Evolutionary conservation across 1,140 invertebrate species (phyloP).

Genomic region (Hydropsyche tenuis): DNA sequence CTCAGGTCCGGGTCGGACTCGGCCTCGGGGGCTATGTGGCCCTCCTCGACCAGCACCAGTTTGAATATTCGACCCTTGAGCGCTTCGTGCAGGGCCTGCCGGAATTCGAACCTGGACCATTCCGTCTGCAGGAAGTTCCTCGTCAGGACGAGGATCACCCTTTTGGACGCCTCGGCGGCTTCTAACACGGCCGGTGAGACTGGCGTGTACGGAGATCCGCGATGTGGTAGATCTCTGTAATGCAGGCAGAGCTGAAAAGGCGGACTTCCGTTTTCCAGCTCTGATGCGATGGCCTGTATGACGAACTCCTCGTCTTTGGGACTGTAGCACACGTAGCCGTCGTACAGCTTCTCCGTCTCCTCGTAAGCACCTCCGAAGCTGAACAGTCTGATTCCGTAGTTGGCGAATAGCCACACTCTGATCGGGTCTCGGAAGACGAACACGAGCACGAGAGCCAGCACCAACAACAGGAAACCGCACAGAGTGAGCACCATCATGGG

Average conservation of each 20-base stretch:
- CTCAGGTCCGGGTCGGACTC: conserved; percentile 86
- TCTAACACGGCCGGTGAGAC: conserved; percentile 81
- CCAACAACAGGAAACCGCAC: conserved; percentile 73
- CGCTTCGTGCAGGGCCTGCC: conserved; percentile 84
- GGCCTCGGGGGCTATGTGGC: conserved; percentile 76
- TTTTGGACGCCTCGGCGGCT: conserved; percentile 82
- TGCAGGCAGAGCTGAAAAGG: conserved; percentile 86
- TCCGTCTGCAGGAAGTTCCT: conserved; percentile 86
- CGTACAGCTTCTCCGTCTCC: conserved; percentile 86
- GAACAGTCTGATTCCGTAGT: conserved; percentile 83
- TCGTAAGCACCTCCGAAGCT: conserved; percentile 68
- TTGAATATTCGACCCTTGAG: conserved; percentile 83
- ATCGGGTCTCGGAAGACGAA: conserved; percentile 85
- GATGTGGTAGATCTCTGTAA: conserved; percentile 79
- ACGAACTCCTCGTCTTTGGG: conserved; percentile 92
- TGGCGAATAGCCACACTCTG: conserved; percentile 85
- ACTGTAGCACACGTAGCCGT: conserved; percentile 92
- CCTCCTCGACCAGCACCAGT: conserved; percentile 85
- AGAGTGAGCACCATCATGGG: conserved; percentile 82
- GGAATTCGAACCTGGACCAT: conserved; percentile 84
- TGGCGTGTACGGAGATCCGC: conserved; percentile 72
- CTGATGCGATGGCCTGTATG: conserved; percentile 79
- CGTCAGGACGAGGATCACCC: conserved; percentile 81
- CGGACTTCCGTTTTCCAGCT: conserved; percentile 79
- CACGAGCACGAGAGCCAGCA: conserved; percentile 75